A percentile compares a stretch with the other conserved stretches of the same genome.
These are phyloP conservation scores for Brachionus rubens DNA, from an alignment of 1,140 invertebrate species.

Conservation along the genomic window DNA sequence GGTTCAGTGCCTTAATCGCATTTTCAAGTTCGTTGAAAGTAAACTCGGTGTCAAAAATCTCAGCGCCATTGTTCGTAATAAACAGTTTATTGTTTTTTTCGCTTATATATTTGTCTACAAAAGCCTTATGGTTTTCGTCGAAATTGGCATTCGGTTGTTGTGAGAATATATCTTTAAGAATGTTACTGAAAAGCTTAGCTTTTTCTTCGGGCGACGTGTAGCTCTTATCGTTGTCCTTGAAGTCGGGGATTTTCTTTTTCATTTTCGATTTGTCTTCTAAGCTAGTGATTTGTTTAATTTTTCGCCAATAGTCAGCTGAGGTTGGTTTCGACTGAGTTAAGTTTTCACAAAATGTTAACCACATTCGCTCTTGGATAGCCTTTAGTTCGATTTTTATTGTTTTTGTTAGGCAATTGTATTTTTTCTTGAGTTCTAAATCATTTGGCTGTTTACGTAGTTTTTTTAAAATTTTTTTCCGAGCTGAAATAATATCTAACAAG, in stretches of 20 bases:
- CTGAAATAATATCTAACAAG: neutral
- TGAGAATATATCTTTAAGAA: neutral
- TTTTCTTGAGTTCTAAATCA: neutral
- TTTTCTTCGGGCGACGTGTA: neutral
- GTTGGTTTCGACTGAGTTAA: neutral
- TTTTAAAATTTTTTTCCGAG: neutral
- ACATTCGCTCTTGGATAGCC: neutral
- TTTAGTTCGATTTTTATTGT: neutral
- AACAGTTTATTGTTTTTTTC: neutral
- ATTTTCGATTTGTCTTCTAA: neutral
- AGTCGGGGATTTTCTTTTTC: neutral
- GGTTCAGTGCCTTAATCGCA: neutral
- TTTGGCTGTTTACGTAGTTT: neutral
- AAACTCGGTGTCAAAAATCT: neutral
- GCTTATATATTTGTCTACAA: neutral
- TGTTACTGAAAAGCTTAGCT: neutral
- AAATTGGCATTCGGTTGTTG: neutral
- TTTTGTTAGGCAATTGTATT: neutral
- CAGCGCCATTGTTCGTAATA: neutral
- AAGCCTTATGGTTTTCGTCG: neutral
- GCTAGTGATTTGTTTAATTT: conserved; percentile 1
- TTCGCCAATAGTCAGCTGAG: neutral
- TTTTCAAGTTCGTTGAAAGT: neutral
- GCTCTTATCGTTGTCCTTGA: neutral
- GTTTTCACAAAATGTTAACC: neutral